Percentiles rank a stretch among this genome's conserved stretches.
These are phyloP conservation scores for Oophaga pumilio DNA, from an alignment of 2,113 vertebrate genomes.

Conservation along the genomic window DNA sequence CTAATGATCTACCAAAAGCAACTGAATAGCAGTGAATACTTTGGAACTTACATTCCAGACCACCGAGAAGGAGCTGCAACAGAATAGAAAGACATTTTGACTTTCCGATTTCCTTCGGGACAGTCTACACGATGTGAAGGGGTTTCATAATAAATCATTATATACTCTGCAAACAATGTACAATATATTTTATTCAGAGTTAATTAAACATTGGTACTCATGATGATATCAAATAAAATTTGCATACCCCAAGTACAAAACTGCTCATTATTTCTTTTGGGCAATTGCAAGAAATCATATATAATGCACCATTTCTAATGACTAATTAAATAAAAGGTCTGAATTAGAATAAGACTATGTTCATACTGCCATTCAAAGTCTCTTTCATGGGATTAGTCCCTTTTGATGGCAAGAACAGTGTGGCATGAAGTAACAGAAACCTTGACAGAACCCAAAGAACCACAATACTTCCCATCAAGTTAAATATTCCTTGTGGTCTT, in stretches of 20 bases:
- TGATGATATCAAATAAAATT: not conserved
- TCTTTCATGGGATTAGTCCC: too few relatives aligned
- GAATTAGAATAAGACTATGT: too few relatives aligned
- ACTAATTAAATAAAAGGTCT: not conserved
- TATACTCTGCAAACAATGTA: not conserved
- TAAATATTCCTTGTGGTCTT: too few relatives aligned
- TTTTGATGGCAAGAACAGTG: too few relatives aligned
- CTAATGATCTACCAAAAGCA: slow-evolving; percentile 76
- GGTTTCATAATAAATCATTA: not conserved
- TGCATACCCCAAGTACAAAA: not conserved
- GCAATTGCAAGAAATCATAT: not conserved
- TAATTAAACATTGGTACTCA: not conserved
- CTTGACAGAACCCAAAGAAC: too few relatives aligned
- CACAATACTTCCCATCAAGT: too few relatives aligned
- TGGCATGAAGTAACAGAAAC: too few relatives aligned
- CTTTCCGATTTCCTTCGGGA: not conserved
- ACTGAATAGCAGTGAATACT: slow-evolving; percentile 77
- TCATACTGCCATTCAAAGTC: too few relatives aligned
- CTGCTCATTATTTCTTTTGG: not conserved
- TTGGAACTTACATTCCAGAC: slow-evolving; percentile 54
- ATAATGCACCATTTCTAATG: not conserved
- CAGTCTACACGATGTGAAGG: not conserved
- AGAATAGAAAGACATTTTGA: slow-evolving; percentile 2
- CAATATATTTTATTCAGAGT: not conserved
- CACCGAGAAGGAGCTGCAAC: not conserved